phyloP scores from a whole-genome alignment of 2,888 invertebrate species.

The Callosobruchus maculatus region DNA sequence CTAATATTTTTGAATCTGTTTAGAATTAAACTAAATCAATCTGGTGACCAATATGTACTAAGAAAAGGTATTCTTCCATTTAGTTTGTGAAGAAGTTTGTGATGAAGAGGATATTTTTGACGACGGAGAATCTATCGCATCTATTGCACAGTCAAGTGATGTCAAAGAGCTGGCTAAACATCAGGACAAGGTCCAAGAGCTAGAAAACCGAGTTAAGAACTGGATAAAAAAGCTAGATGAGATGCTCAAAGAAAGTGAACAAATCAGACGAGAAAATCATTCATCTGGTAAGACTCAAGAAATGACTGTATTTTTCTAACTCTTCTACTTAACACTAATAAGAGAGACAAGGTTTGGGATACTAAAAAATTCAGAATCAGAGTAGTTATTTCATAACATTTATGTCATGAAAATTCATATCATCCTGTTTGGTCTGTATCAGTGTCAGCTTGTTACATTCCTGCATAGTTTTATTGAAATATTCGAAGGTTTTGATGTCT shows the following conservation, averaged over 20 bases:
- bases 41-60: too few relatives aligned
- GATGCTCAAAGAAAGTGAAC: conserved; percentile 86
- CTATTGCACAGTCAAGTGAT: conserved; percentile 57
- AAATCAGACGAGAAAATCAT: conserved; percentile 86
- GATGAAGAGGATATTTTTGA: conserved; percentile 74
- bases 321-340: not conserved
- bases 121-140: conserved; percentile 63
- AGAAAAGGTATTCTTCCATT: too few relatives aligned
- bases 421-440: too few relatives aligned
- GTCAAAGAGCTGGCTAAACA: conserved; percentile 68
- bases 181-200: conserved; percentile 59
- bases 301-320: not conserved
- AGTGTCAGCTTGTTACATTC: too few relatives aligned
- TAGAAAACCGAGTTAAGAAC: conserved; percentile 71
- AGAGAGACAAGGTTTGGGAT: too few relatives aligned
- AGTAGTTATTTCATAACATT: too few relatives aligned
- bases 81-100: conserved; percentile 82
- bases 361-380: too few relatives aligned
- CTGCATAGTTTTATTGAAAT: too few relatives aligned
- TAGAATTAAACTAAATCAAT: too few relatives aligned
- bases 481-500: too few relatives aligned
- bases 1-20: too few relatives aligned
- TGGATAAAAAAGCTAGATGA: conserved; percentile 82
- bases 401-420: too few relatives aligned
- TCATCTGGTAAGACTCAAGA: conserved; percentile 54